Conservation (phyloP, 2,113 vertebrate genomes). For the Phyllostomus discolor region DNA sequence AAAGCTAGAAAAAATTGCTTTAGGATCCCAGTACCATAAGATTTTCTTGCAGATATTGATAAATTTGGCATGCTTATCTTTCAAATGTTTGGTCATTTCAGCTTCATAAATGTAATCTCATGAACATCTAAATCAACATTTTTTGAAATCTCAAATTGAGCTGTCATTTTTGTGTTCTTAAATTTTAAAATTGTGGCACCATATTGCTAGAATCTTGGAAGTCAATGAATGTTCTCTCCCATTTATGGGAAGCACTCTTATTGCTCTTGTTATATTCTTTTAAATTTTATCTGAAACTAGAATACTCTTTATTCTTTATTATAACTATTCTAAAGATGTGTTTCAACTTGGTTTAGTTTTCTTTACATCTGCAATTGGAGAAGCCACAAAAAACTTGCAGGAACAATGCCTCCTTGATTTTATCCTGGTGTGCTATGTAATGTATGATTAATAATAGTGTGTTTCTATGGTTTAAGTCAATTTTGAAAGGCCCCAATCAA, state of each 20-base stretch:
- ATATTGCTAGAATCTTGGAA: background rate
- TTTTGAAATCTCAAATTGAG: background rate
- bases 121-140: background rate
- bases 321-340: background rate
- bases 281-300: background rate
- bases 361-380: background rate
- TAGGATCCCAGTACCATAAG: background rate
- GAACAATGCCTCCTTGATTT: background rate
- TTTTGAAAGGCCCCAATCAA: background rate
- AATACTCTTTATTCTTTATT: background rate
- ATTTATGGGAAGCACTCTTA: background rate
- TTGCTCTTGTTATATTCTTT: background rate
- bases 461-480: background rate
- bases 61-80: background rate
- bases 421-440: background rate
- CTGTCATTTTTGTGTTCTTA: background rate
- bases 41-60: background rate
- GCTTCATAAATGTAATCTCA: background rate
- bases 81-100: background rate
- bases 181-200: constrained; percentile 6
- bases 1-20: background rate
- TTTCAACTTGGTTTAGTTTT: background rate
- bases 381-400: background rate
- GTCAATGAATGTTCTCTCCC: background rate
- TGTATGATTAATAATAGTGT: background rate